A percentile compares a stretch with the other conserved stretches of the same genome.
Evolutionary conservation across 2,113 vertebrate genomes (phyloP).

Genomic region (Boleophthalmus pectinirostris): DNA sequence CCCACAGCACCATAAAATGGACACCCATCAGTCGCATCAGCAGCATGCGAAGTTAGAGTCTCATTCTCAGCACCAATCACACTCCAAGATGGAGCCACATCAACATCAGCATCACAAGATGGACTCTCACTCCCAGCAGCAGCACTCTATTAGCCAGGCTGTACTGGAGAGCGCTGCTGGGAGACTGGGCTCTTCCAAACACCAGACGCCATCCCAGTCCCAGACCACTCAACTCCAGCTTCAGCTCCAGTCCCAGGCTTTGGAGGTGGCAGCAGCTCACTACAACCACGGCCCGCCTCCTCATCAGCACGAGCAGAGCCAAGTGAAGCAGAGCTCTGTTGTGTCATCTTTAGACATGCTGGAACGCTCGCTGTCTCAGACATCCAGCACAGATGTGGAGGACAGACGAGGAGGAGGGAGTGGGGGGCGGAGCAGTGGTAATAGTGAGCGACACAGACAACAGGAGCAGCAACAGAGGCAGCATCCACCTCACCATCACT

Average conservation of each 20-base stretch:
- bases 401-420: constrained; percentile 65
- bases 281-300: constrained; percentile 77
- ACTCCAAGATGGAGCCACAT: constrained; percentile 50
- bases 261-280: constrained; percentile 83
- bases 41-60: constrained; percentile 68
- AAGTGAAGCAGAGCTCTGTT: constrained; percentile 78
- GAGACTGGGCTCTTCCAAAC: constrained; percentile 66
- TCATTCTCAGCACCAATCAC: constrained; percentile 51
- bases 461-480: constrained; percentile 73
- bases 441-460: constrained; percentile 66
- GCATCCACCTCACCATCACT: constrained; percentile 74
- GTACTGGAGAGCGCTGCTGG: constrained; percentile 75
- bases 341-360: constrained; percentile 82
- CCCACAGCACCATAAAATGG: constrained; percentile 65
- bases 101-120: constrained; percentile 69
- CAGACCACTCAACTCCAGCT: constrained; percentile 84
- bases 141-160: constrained; percentile 79
- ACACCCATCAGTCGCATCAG: constrained; percentile 58
- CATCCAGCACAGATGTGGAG: constrained; percentile 69
- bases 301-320: constrained; percentile 74
- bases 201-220: constrained; percentile 76
- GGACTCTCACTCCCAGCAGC: constrained; percentile 68
- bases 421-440: constrained; percentile 55
- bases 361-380: constrained; percentile 79
- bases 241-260: constrained; percentile 83